Base-by-base conservation (phyloP, 1,140 invertebrate genomes). In the Drosophila pandora region DNA sequence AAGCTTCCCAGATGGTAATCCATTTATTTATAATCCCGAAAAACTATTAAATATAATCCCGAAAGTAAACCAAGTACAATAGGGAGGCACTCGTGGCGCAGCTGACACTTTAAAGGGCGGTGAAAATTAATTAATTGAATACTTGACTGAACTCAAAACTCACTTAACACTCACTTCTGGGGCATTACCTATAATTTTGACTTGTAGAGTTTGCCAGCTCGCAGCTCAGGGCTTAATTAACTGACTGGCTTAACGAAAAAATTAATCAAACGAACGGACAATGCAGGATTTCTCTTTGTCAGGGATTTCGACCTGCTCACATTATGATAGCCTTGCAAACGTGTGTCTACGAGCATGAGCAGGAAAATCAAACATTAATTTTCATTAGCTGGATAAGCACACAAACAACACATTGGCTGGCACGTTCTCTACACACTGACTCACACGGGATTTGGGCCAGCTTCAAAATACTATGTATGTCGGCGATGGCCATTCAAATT, bases 301-400 rank as follows among this genome's bases (percentile, higher is more conserved):
- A 49, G 43, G 64, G 52, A 48, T 69, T 55, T 53, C 55, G 28
- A 69, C 41, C 39, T 65, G 62, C 28, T 53, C 48, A 47, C 50
- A 47, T 53, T 71, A 53, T 61, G 65, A 67, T 28, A 63, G 45
- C 13, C 37, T 37, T 28, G 71, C 62, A 72, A 50, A 32, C 59
- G 37, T n/a, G 28, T 64, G 41, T 60, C 28, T 53, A 43, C 43
- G 30, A 45, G 25, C 45, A 30, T 9, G 67, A 47, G 39, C 23
- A 32, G 43, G 50, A 50, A 64, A 67, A 49, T 61, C 47, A 71
- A 81, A 67, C 61, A 87, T 78, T 87, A 71, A 85, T 78, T 87
- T 81, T 81, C 78, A 87, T 87, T 81, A 71, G 60, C 43, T 43
- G 39, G 53, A 63, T 60, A 71, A 53, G 41, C 50, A 23, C 25